Evolutionary conservation across 2,797 vertebrate species (phyloP).

Genomic region (Pelochelys cantorii): DNA sequence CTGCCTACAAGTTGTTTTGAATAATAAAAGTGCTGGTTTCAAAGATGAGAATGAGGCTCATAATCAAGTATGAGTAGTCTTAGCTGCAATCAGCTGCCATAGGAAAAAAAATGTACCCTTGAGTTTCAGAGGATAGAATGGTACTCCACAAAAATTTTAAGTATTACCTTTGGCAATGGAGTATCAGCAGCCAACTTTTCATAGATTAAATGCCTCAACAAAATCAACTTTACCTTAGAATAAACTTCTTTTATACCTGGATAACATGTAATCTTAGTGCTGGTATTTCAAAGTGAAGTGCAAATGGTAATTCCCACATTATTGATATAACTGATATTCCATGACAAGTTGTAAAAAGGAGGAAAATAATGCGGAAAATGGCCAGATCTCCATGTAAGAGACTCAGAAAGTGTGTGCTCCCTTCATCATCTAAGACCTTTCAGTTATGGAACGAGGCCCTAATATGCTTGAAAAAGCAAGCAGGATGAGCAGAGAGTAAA

Average conservation of each 20-base stretch:
- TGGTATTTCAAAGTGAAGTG: background rate
- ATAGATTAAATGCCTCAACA: background rate
- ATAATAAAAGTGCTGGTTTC: background rate
- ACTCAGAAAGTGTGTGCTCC: background rate
- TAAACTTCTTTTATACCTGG: background rate
- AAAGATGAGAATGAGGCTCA: background rate
- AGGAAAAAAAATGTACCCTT: background rate
- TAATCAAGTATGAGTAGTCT: background rate
- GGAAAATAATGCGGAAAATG: background rate
- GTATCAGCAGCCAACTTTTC: background rate
- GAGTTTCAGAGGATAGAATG: background rate
- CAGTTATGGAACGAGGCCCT: background rate
- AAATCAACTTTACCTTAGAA: background rate
- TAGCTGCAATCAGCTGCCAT: background rate
- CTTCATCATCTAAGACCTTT: background rate
- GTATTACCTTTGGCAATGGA: background rate
- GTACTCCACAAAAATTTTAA: background rate
- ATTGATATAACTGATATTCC: background rate
- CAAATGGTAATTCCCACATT: background rate
- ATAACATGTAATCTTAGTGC: background rate
- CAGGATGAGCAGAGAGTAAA: background rate
- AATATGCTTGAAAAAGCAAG: background rate
- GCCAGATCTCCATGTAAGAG: background rate
- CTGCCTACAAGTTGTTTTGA: background rate
- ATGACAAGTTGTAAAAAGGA: background rate